These are phyloP conservation scores for Drosophila kurseongensis DNA, from an alignment of 1,140 invertebrate species.

Conservation along the genomic window DNA sequence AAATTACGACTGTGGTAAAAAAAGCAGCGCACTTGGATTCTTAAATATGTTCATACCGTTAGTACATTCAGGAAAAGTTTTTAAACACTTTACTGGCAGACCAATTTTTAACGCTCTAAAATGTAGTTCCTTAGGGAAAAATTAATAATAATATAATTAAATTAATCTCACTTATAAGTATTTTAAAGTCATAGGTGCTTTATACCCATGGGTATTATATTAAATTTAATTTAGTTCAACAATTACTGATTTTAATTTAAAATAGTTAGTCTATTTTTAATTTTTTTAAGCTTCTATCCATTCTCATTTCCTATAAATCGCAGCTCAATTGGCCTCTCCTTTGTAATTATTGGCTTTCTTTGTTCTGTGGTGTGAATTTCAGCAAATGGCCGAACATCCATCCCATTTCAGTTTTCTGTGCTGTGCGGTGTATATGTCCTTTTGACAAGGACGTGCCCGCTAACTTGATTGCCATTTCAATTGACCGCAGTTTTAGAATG, in stretches of 20 bases:
- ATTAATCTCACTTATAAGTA: too few relatives aligned
- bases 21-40: not conserved
- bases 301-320: not conserved
- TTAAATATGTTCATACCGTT: not conserved
- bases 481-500: constrained; percentile 83
- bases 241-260: too few relatives aligned
- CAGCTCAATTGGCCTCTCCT: not conserved
- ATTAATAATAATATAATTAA: not conserved
- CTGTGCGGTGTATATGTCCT: constrained; percentile 11
- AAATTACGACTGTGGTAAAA: constrained; percentile 41
- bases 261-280: too few relatives aligned
- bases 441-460: constrained; percentile 73
- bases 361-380: constrained; percentile 61
- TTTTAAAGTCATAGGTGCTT: too few relatives aligned
- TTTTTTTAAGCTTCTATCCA: too few relatives aligned
- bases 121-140: too few relatives aligned
- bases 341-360: constrained; percentile 36
- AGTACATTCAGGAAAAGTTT: constrained; percentile 6
- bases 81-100: not conserved
- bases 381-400: constrained; percentile 53
- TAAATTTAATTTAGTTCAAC: too few relatives aligned
- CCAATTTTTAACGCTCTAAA: constrained; percentile 15
- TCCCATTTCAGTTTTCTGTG: constrained; percentile 8
- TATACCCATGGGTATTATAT: too few relatives aligned
- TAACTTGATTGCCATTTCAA: constrained; percentile 83